Percentiles rank a stretch among this genome's conserved stretches.
phyloP scores from a whole-genome alignment of 2,888 invertebrate species.

The Furcula furcula region DNA sequence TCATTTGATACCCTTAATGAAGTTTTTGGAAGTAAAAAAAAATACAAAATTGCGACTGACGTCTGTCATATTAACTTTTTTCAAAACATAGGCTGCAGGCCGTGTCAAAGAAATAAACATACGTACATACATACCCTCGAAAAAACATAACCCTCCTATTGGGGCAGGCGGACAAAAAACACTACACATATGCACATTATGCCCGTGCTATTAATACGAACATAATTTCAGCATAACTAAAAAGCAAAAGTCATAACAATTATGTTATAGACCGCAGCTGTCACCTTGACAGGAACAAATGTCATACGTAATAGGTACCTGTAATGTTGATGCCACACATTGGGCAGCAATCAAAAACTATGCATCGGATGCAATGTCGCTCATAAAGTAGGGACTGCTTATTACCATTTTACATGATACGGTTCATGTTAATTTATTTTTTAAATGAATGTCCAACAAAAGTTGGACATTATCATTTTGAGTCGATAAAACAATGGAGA shows the following conservation, averaged over 20 bases:
- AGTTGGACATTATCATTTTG: neutral
- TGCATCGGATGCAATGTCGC: constrained; percentile 59
- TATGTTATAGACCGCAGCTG: constrained; percentile 31
- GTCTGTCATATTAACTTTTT: no score
- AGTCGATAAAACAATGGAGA: no score
- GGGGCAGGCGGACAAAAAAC: no score
- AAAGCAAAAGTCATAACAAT: constrained; percentile 11
- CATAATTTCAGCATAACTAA: constrained; percentile 17
- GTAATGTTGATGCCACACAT: constrained; percentile 38
- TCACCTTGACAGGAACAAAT: constrained; percentile 43
- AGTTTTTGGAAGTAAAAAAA: no score
- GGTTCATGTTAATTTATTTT: constrained; percentile 7
- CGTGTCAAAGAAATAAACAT: no score
- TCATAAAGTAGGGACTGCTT: constrained; percentile 48
- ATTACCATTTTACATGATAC: constrained; percentile 41
- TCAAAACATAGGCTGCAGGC: no score
- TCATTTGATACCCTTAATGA: no score
- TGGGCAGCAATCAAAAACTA: constrained; percentile 53
- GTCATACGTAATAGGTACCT: constrained; percentile 31
- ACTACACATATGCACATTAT: no score
- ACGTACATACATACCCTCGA: no score
- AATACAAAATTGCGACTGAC: no score
- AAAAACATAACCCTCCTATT: no score
- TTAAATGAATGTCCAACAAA: neutral
- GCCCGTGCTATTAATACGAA: constrained; percentile 22